These are phyloP conservation scores for Rhea americana DNA, from an alignment of 2,113 vertebrate genomes.

Conservation along the genomic window DNA sequence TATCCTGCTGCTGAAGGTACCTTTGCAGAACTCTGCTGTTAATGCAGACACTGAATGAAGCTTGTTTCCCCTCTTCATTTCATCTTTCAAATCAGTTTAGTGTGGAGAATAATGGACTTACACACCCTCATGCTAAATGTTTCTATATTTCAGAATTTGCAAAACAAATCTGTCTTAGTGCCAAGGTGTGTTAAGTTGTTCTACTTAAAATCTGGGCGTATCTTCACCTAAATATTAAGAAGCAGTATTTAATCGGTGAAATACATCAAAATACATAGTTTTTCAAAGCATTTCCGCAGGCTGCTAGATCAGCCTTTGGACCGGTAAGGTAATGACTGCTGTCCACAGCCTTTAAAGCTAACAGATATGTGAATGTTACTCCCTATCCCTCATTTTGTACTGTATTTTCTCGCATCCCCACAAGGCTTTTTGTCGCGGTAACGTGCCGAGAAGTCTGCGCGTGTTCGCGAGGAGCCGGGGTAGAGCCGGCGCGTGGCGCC, in stretches of 20 bases:
- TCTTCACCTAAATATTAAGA: not conserved
- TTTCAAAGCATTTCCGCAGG: not conserved
- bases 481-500: not conserved
- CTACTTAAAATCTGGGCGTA: not conserved
- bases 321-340: not conserved
- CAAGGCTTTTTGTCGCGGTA: not conserved
- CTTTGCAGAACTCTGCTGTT: not conserved
- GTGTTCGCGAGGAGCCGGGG: not conserved
- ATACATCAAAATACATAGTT: not conserved
- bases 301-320: not conserved
- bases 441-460: fast-evolving
- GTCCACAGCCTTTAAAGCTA: not conserved
- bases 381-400: not conserved
- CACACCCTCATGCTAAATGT: not conserved
- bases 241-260: not conserved
- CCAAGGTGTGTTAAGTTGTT: not conserved
- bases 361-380: not conserved
- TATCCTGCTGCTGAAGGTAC: fast-evolving
- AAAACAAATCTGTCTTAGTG: fast-evolving
- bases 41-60: not conserved
- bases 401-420: not conserved
- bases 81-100: not conserved
- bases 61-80: not conserved
- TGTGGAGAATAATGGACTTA: not conserved
- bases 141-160: not conserved